Base-by-base conservation (phyloP, 2,113 vertebrate species). In the Halichoerus grypus region DNA sequence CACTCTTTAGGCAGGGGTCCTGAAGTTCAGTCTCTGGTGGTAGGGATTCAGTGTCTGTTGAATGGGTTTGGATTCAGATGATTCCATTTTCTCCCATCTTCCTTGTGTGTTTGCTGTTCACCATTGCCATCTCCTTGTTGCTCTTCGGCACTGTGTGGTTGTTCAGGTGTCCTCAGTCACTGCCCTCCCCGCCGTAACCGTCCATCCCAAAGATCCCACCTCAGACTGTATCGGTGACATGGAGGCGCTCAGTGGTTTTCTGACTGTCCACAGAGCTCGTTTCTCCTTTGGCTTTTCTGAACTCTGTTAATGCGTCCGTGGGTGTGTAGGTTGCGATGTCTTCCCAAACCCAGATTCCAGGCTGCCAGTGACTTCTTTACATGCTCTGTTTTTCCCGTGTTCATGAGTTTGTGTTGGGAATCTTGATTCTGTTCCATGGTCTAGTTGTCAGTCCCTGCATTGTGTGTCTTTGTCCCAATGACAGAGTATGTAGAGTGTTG, bases 271-370 rank as follows among this genome's bases (percentile, higher is more conserved):
- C 18, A 0, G 26, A 21, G 28, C 26, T 57, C 33, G 46, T 61
- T 42, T 63, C 16, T 57, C 57, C 53, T 2, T 0, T 55, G 13
- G 8, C 36, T 59, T 42, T 91, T 53, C 0, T 53, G 18, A 49
- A 7, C 51, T 81, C 21, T n/a, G 10, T 11, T 8, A 12, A 26
- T 9, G 6, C 31, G 15, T 6, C 7, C 26, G 2, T 28, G 0
- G 2, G 3, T 3, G 5, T 39, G 10, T 7, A 0, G 81, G 49
- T 22, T 12, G 12, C 6, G 3, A 10, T 10, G 5, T 36, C 16
- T 51, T 76, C 39, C n/a, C 36, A 91, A 46, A 61, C 28, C 39
- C 16, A 10, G 13, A 59, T 26, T 51, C 46, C 36, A 59, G 36
- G 31, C 42, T 79, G 67, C 21, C 7, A 1, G 16, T 7, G n/a